A percentile compares a stretch with the other conserved stretches of the same genome.
Evolutionary conservation across 2,888 invertebrate genomes (phyloP).

Genomic region (Megastigmus dorsalis): DNA sequence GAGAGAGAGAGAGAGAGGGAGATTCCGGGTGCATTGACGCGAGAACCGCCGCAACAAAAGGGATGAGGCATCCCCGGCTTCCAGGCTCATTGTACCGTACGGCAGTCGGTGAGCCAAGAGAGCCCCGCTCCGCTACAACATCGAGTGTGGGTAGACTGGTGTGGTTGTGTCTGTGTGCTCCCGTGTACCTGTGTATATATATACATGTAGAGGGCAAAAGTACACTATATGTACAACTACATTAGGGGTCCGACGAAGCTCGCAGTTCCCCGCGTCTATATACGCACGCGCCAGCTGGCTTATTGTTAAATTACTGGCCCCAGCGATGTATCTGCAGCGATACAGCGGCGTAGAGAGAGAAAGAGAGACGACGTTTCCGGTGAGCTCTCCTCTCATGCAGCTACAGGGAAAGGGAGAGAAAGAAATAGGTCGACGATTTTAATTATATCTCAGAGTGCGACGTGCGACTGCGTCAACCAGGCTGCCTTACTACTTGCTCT

Average conservation of each 20-base stretch:
- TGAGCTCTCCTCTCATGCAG: slow-evolving; percentile 13
- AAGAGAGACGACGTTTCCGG: slow-evolving; percentile 59
- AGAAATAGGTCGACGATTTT: slow-evolving; percentile 54
- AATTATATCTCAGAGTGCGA: slow-evolving; percentile 24
- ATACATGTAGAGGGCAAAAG: slow-evolving; percentile 58
- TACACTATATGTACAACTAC: slow-evolving; percentile 69
- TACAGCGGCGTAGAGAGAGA: slow-evolving; percentile 65
- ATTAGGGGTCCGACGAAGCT: slow-evolving; percentile 72
- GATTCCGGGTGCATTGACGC: slow-evolving; percentile 73
- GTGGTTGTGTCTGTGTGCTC: slow-evolving; percentile 43
- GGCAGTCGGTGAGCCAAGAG: slow-evolving; percentile 52
- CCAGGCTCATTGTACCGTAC: slow-evolving; percentile 69
- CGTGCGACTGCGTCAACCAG: background rate
- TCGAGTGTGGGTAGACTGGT: slow-evolving; percentile 52
- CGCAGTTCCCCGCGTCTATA: slow-evolving; percentile 46
- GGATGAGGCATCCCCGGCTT: slow-evolving; percentile 70
- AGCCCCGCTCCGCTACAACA: background rate
- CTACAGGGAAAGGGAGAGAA: background rate
- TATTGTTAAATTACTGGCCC: slow-evolving; percentile 74
- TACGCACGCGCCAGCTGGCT: slow-evolving; percentile 75
- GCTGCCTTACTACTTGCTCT: too few species aligned
- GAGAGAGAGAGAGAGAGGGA: slow-evolving; percentile 59
- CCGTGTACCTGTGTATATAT: slow-evolving; percentile 14
- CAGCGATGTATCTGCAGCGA: slow-evolving; percentile 67
- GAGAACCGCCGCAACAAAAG: slow-evolving; percentile 73